These are phyloP conservation scores for Hymenopus coronatus DNA, from an alignment of 2,888 invertebrate genomes.

Conservation along the genomic window DNA sequence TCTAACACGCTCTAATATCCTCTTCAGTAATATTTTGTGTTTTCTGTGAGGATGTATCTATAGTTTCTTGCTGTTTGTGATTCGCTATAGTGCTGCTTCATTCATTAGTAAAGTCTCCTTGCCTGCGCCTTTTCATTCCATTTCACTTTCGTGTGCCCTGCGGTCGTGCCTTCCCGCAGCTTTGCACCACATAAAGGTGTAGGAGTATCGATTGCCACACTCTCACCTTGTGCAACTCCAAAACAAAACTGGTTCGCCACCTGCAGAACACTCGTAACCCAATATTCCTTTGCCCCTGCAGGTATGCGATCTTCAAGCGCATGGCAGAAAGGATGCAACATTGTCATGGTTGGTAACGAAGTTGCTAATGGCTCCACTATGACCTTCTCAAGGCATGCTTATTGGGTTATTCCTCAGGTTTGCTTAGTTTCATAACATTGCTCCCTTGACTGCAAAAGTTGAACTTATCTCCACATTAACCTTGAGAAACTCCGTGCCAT, in stretches of 20 bases:
- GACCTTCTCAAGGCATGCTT: neutral
- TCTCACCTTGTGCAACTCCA: neutral
- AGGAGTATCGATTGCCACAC: neutral
- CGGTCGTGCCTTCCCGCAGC: neutral
- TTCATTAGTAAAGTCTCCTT: neutral
- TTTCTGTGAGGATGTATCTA: too few relatives aligned
- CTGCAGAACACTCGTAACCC: neutral
- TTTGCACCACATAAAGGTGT: neutral
- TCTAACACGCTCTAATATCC: too few relatives aligned
- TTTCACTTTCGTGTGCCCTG: neutral
- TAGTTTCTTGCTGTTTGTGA: neutral
- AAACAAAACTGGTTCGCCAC: neutral
- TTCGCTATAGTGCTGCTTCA: neutral
- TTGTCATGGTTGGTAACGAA: neutral
- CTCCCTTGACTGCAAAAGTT: neutral
- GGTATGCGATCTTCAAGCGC: neutral
- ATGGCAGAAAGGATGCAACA: neutral
- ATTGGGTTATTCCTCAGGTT: neutral
- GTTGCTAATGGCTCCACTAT: neutral
- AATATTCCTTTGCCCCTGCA: neutral
- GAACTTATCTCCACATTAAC: neutral
- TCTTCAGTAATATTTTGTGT: too few relatives aligned
- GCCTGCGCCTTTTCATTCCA: neutral
- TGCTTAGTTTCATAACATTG: neutral
- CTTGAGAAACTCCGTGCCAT: neutral